Evolutionary conservation across 2,113 vertebrate species (phyloP).

Genomic region (Oreotrochilus melanogaster): DNA sequence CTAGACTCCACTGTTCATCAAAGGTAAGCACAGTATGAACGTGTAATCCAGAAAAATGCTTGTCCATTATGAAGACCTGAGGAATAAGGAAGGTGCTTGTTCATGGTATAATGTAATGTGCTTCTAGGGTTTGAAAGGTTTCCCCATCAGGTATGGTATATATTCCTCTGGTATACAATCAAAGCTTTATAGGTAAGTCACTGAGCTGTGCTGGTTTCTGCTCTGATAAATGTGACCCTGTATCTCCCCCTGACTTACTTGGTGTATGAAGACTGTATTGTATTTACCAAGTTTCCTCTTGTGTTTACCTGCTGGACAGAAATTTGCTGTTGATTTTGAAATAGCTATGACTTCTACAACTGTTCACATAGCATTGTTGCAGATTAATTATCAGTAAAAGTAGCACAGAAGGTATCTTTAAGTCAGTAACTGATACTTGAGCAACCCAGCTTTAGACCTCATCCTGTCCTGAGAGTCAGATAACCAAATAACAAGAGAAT

Average conservation of each 20-base stretch:
- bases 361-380: not conserved
- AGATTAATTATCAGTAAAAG: not conserved
- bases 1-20: not conserved
- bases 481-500: not conserved
- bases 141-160: not conserved
- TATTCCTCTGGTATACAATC: not conserved
- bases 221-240: not conserved
- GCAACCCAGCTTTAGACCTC: not conserved
- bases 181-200: not conserved
- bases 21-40: not conserved
- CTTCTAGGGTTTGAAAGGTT: not conserved
- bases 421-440: not conserved
- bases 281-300: not conserved
- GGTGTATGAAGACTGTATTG: not conserved
- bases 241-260: not conserved
- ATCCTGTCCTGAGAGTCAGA: not conserved
- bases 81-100: not conserved
- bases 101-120: rapidly evolving
- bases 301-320: not conserved
- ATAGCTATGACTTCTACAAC: not conserved
- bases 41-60: not conserved
- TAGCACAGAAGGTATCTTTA: not conserved
- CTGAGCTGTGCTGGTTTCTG: not conserved
- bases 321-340: not conserved
- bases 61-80: not conserved